Evolutionary conservation across 1,140 invertebrate genomes (phyloP).

Genomic region (Amyelois transitella): DNA sequence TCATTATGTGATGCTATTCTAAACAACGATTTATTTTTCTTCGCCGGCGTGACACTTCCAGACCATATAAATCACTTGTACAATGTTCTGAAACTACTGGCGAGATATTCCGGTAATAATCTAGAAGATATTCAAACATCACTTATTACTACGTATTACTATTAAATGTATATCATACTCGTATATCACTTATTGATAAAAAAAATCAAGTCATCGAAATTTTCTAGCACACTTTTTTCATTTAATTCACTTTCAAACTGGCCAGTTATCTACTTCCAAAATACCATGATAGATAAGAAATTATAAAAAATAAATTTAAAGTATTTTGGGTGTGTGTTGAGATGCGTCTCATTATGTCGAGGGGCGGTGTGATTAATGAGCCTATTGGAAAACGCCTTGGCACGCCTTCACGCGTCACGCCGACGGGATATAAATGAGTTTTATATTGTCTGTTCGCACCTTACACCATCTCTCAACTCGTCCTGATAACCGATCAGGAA

Average conservation of each 20-base stretch:
- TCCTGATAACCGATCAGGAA: slow-evolving; percentile 55
- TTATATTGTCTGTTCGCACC: slow-evolving; percentile 68
- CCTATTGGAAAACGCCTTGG: slow-evolving; percentile 67
- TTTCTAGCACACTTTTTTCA: neutral
- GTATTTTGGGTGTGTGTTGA: slow-evolving; percentile 50
- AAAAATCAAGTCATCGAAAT: too few species aligned
- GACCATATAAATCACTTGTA: neutral
- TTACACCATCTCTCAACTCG: slow-evolving; percentile 50
- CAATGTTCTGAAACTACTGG: neutral
- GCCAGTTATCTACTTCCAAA: neutral
- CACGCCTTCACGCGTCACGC: slow-evolving; percentile 55
- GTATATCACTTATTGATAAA: too few species aligned
- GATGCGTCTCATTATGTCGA: slow-evolving; percentile 61
- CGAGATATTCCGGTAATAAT: too few species aligned
- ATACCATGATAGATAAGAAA: neutral
- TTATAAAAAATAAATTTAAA: slow-evolving; percentile 43
- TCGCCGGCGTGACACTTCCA: neutral
- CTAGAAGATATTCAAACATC: too few species aligned
- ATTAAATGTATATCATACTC: too few species aligned
- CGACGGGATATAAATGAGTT: slow-evolving; percentile 67
- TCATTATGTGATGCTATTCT: neutral
- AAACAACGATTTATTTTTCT: neutral
- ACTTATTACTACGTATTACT: too few species aligned
- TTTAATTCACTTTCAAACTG: neutral
- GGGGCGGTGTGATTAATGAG: slow-evolving; percentile 61